Base-by-base conservation (phyloP, 2,113 vertebrate genomes). In the Epinephelus moara region DNA sequence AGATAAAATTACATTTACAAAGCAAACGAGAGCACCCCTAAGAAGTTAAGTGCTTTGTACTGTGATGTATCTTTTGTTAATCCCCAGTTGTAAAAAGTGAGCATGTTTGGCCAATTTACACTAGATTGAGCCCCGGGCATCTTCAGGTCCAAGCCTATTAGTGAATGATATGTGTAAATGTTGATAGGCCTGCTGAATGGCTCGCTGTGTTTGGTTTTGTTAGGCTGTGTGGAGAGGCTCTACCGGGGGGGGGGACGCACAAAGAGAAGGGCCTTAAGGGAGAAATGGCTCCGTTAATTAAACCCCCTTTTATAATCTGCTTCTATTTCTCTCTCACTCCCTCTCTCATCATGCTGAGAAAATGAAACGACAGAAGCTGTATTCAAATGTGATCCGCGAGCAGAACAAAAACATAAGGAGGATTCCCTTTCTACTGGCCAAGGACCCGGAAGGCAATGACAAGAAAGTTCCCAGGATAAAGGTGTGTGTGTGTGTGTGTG, bases 331-430 rank as follows among this genome's bases (percentile, higher is more conserved):
- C 69, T 74, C 64, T 23, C 45, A 27, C 49, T 25, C 67, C 56
- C 49, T 64, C 71, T 45, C 18, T 61, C 23, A 86, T 76, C 94
- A 98, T 96, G 96, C 94, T 86, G 94, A 97, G 94, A 98, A 97
- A 89, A 86, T 97, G 64, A 95, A 89, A 83, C 94, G 93, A 75
- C 96, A 96, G 70, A 98, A 95, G 92, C 96, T 97, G 92, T 98
- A 98, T 77, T 96, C 97, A 89, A 95, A 93, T 80, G 94, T 95
- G 79, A 92, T 98, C 83, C 94, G 95, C 1, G 95, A 98, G 18
- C 91, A 95, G 55, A 99, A 98, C 91, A 96, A 94, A 96, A 97
- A 85, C 87, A 95, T 85, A 1, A 91, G 91, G 1, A 86, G 90
- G 59, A 90, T 84, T 1, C 79, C 85, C 33, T 89, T 91, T 83